These are phyloP conservation scores for Athrips mouffetella DNA, from an alignment of 2,888 invertebrate genomes.

Conservation along the genomic window DNA sequence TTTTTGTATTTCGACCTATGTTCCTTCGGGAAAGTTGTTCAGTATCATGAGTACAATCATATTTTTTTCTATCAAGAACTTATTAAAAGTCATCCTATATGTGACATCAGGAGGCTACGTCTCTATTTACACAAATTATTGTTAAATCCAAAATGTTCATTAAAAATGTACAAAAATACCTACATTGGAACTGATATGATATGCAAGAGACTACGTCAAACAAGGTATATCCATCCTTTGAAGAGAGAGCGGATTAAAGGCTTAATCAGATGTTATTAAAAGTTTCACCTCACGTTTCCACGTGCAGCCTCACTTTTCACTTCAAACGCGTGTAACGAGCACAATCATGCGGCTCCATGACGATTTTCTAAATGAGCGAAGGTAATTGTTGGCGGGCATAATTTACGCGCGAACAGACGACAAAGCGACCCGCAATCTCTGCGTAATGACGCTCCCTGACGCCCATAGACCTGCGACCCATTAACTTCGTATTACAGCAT, in stretches of 20 bases:
- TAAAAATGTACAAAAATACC: too few species aligned
- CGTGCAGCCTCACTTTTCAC: background rate
- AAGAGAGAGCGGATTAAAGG: background rate
- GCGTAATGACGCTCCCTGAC: slow-evolving; percentile 30
- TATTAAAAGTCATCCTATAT: too few species aligned
- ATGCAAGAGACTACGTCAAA: too few species aligned
- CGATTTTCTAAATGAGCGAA: slow-evolving; percentile 44
- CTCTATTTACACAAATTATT: too few species aligned
- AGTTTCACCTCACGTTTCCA: slow-evolving; percentile 1
- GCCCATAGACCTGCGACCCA: slow-evolving; percentile 17
- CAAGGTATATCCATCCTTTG: too few species aligned
- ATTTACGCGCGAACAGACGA: slow-evolving; percentile 47
- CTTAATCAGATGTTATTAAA: background rate
- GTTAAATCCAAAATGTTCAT: too few species aligned
- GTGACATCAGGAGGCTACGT: too few species aligned
- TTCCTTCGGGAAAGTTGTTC: too few species aligned
- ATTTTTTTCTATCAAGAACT: too few species aligned
- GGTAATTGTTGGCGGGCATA: slow-evolving; percentile 41
- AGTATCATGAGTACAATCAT: too few species aligned
- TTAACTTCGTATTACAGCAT: background rate
- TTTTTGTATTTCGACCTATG: too few species aligned
- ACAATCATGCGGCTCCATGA: slow-evolving; percentile 35
- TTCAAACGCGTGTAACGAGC: slow-evolving; percentile 5
- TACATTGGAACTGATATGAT: too few species aligned
- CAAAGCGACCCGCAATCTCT: slow-evolving; percentile 41